Evolutionary conservation across 2,113 vertebrate species (phyloP).

Genomic region (Atherinomorus stipes): DNA sequence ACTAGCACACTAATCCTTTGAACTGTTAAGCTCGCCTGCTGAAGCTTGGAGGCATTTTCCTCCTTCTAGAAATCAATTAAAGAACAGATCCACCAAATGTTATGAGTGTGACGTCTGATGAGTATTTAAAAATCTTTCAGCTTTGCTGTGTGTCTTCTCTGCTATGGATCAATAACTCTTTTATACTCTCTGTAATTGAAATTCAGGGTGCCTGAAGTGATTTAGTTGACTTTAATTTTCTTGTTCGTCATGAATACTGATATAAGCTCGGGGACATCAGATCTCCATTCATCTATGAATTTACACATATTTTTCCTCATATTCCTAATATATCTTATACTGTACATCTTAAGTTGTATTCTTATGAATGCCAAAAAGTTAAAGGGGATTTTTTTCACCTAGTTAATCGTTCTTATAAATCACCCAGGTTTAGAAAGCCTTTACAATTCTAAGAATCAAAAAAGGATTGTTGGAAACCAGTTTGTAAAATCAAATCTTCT

Average conservation of each 20-base stretch:
- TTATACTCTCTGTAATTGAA: conserved; percentile 78
- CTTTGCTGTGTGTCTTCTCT: conserved; percentile 43
- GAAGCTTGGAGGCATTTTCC: conserved; percentile 23
- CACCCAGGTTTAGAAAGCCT: too few species aligned
- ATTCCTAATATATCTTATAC: neutral
- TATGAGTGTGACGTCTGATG: conserved; percentile 58
- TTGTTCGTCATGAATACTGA: conserved; percentile 67
- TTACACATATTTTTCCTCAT: neutral
- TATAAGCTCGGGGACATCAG: conserved; percentile 58
- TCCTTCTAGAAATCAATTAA: conserved; percentile 62
- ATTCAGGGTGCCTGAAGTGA: conserved; percentile 65
- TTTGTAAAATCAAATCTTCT: too few species aligned
- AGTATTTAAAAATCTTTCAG: conserved; percentile 69
- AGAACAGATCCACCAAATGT: conserved; percentile 65
- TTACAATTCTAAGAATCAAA: neutral
- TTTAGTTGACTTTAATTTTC: conserved; percentile 66
- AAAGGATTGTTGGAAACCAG: too few species aligned
- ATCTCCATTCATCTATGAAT: conserved; percentile 38
- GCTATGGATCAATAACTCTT: conserved; percentile 73
- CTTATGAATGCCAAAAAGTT: neutral
- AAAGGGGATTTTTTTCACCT: neutral
- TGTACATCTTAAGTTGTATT: neutral
- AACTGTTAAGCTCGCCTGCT: conserved; percentile 36
- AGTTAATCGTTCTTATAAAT: neutral
- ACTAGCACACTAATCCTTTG: conserved; percentile 11